These are phyloP conservation scores for Lindbergichthys nudifrons DNA, from an alignment of 2,797 vertebrate species.

Conservation along the genomic window DNA sequence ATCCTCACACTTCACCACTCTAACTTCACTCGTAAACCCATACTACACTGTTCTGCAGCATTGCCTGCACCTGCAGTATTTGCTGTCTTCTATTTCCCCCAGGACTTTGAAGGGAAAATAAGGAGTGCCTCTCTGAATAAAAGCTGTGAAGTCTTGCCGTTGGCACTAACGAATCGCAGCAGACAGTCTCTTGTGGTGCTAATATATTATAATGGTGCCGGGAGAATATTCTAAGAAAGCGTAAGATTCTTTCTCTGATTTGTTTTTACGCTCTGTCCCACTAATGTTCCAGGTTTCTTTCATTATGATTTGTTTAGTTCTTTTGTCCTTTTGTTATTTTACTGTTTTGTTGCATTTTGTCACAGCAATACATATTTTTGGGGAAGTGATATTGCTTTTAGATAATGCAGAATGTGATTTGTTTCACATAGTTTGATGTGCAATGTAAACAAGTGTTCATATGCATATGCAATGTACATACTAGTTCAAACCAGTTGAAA, in stretches of 20 bases:
- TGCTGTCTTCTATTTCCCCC: conserved; percentile 52
- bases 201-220: conserved; percentile 49
- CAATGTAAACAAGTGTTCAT: neutral
- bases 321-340: neutral
- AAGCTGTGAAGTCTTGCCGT: conserved; percentile 50
- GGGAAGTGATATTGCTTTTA: neutral
- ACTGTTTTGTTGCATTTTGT: neutral
- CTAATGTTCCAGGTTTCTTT: conserved; percentile 15
- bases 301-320: conserved; percentile 16
- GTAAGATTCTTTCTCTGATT: conserved; percentile 2
- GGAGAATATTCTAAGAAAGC: conserved; percentile 37
- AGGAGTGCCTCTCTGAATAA: conserved; percentile 43
- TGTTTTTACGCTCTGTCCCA: neutral
- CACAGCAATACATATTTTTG: neutral
- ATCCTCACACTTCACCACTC: conserved; percentile 26
- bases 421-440: neutral
- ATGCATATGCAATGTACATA: neutral
- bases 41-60: conserved; percentile 36
- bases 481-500: neutral
- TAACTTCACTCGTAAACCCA: conserved; percentile 38
- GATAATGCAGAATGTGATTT: neutral
- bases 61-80: conserved; percentile 50
- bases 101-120: conserved; percentile 55
- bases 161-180: conserved; percentile 49
- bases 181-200: conserved; percentile 43